Percentiles rank a stretch among this genome's conserved stretches.
Conservation (phyloP, 2,113 vertebrate species). For the Xenus cinereus region DNA sequence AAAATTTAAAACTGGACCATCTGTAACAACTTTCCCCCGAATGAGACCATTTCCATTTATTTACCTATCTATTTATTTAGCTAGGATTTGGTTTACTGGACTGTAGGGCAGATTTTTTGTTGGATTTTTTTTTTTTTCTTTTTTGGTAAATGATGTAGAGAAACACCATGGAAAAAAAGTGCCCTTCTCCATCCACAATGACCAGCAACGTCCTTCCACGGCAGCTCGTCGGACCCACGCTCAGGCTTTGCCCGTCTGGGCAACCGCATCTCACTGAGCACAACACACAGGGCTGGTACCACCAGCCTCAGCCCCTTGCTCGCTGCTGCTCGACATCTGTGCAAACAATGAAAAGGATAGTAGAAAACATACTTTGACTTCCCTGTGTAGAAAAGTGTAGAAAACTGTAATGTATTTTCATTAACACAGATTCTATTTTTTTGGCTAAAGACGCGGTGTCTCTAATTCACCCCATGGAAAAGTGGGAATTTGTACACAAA, state of each 20-base stretch:
- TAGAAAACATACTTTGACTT: not conserved
- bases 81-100: not conserved
- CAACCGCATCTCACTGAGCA: not conserved
- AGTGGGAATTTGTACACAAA: not conserved
- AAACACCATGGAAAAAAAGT: not conserved
- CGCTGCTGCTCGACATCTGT: not conserved
- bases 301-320: not conserved
- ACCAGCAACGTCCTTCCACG: rapidly evolving
- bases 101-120: too few relatives aligned
- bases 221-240: not conserved
- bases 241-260: not conserved
- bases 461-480: not conserved
- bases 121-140: not conserved
- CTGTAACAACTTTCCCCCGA: not conserved
- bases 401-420: not conserved
- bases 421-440: too few relatives aligned
- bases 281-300: too few relatives aligned
- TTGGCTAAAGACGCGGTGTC: not conserved
- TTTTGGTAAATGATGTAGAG: not conserved
- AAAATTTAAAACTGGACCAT: not conserved
- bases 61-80: not conserved
- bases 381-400: not conserved
- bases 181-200: not conserved
- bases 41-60: not conserved
- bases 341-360: not conserved